Evolutionary conservation across 2,888 invertebrate genomes (phyloP).

Genomic region (Uropetala carovei): DNA sequence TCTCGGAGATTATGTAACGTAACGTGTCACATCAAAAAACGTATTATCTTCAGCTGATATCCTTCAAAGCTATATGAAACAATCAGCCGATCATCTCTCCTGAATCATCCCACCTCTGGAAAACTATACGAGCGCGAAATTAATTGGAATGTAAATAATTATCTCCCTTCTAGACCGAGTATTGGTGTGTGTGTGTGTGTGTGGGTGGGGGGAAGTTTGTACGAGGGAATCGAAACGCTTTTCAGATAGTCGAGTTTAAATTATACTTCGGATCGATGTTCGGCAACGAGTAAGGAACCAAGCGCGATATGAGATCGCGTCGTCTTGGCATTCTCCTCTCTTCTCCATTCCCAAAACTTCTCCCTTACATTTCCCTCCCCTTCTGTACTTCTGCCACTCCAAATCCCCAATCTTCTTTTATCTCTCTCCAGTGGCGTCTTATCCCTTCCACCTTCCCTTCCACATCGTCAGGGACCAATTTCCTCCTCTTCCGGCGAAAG

Average conservation of each 20-base stretch:
- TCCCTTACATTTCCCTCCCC: not conserved
- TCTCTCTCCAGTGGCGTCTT: constrained; percentile 9
- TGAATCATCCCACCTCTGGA: no score
- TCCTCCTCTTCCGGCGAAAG: constrained; percentile 10
- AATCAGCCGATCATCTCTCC: no score
- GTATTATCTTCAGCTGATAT: no score
- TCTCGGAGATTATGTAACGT: no score
- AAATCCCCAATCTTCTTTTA: constrained; percentile 29
- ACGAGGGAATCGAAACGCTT: not conserved
- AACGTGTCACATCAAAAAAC: no score
- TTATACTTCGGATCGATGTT: not conserved
- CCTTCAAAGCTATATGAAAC: no score
- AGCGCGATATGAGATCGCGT: not conserved
- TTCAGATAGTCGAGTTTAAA: not conserved
- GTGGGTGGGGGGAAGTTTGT: no score
- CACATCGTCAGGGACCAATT: constrained; percentile 32
- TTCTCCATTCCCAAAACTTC: not conserved
- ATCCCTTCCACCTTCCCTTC: not conserved
- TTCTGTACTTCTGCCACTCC: not conserved
- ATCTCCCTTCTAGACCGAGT: no score
- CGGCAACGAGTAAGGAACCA: not conserved
- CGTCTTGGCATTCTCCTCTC: not conserved
- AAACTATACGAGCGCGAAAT: no score
- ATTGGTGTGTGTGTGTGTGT: no score
- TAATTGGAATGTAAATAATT: no score